These are phyloP conservation scores for Shinisaurus crocodilurus DNA, from an alignment of 2,113 vertebrate species.

Conservation along the genomic window DNA sequence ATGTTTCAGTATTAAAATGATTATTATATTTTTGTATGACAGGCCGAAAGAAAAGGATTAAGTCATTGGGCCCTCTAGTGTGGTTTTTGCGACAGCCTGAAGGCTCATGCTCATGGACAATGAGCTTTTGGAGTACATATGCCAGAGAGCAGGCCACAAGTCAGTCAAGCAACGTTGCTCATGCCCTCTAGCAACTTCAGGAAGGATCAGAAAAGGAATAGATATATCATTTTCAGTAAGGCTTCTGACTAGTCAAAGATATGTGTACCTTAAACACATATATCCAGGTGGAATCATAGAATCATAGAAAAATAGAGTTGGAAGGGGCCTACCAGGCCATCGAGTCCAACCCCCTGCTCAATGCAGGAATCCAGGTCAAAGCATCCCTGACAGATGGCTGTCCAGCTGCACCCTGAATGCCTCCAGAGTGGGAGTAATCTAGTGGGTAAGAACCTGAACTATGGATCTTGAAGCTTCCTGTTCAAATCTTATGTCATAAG, in stretches of 20 bases:
- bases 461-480: neutral
- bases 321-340: too few relatives aligned
- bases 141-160: neutral
- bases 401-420: too few relatives aligned
- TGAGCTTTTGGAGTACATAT: slow-evolving; percentile 10
- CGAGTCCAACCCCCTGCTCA: too few relatives aligned
- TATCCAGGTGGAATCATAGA: too few relatives aligned
- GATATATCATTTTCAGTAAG: slow-evolving; percentile 4
- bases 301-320: too few relatives aligned
- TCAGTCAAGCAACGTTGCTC: neutral
- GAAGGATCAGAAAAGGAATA: neutral
- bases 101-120: neutral
- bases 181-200: slow-evolving; percentile 8
- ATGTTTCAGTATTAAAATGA: neutral
- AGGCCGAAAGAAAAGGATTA: slow-evolving; percentile 17
- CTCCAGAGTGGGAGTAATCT: too few relatives aligned
- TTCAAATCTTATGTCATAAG: neutral
- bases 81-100: neutral
- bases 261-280: neutral
- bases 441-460: neutral
- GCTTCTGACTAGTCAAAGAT: neutral
- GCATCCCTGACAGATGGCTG: too few relatives aligned
- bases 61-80: slow-evolving; percentile 1
- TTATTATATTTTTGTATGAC: neutral
- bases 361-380: too few relatives aligned